Evolutionary conservation across 2,888 invertebrate genomes (phyloP), one percentile per base, ranked within the genome.

Genomic region (Altica lythri): DNA sequence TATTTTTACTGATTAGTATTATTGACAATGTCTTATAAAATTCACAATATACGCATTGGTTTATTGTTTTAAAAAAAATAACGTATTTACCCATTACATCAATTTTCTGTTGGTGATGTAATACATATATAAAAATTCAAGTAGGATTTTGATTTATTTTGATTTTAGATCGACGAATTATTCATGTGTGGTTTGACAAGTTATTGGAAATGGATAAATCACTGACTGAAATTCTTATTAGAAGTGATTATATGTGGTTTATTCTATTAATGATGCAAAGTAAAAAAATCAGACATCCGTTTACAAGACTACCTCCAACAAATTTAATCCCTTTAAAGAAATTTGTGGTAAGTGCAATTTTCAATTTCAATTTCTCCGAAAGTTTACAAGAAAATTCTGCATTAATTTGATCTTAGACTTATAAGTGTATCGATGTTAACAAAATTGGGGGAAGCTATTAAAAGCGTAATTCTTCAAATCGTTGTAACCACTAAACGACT

Each of bases 211-310:
- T 75, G 61, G 68, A 69, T 8, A 68, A 67, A 10, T 67, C 59
- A 6, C 55, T 66, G 2, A 72, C 73, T 27, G 66, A 72, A 52
- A 66, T 76, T 60, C 63, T 60, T 2, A 69, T 69, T n/a, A 62
- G 77, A 51, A 77, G 76, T 59, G 76, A 77, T 38, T 78, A 78
- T 54, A 76, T 76, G 71, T 75, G 77, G 76, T 74, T 77, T 54
- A 64, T 78, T 40, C 65, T 78, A n/a, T 62, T 77, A 4, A 75
- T 77, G 60, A 59, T 78, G 55, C 76, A 77, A 64, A 73, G 68
- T 38, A 76, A 73, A 50, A 69, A 67, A 51, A 62, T 77, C 4
- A 68, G 70, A 8, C 67, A 71, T 25, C 76, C 76, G 0, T 77
- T 77, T 53, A 72, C 68, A 30, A 65, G 60, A 57, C 30, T 64